Percentiles rank a stretch among this genome's conserved stretches.
Evolutionary conservation across 2,797 vertebrate genomes (phyloP).

Genomic region (Parotocinclus haroldoi): DNA sequence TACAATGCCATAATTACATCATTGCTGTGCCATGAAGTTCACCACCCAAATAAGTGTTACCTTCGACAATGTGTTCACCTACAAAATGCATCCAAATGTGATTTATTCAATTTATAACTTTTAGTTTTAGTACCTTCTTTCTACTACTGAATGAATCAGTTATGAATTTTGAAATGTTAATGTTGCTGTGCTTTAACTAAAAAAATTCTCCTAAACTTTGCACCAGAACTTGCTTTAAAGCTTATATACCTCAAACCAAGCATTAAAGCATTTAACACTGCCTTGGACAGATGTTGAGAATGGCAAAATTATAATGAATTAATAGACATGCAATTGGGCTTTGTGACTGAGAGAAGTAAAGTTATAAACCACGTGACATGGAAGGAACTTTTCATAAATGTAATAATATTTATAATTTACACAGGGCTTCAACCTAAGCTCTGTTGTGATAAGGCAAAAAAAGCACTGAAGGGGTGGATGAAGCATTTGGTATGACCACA

Average conservation of each 20-base stretch:
- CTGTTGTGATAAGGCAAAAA: conserved; percentile 31
- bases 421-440: conserved; percentile 21
- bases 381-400: conserved; percentile 3
- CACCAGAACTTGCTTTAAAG: background rate
- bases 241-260: background rate
- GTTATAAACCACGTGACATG: conserved; percentile 19
- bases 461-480: conserved; percentile 30
- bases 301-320: background rate
- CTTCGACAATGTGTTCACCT: no score
- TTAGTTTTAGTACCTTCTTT: no score
- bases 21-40: no score
- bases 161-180: no score
- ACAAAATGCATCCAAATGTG: no score
- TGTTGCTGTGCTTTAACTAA: no score
- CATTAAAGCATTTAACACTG: conserved; percentile 2
- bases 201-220: background rate
- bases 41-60: no score
- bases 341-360: conserved; percentile 10
- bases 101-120: no score
- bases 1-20: no score
- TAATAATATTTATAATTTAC: conserved; percentile 32
- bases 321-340: conserved; percentile 17
- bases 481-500: conserved; percentile 49
- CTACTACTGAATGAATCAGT: no score
- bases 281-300: conserved; percentile 5